A percentile compares a stretch with the other conserved stretches of the same genome.
Evolutionary conservation across 2,113 vertebrate species (phyloP).

Genomic region (Nestor notabilis): DNA sequence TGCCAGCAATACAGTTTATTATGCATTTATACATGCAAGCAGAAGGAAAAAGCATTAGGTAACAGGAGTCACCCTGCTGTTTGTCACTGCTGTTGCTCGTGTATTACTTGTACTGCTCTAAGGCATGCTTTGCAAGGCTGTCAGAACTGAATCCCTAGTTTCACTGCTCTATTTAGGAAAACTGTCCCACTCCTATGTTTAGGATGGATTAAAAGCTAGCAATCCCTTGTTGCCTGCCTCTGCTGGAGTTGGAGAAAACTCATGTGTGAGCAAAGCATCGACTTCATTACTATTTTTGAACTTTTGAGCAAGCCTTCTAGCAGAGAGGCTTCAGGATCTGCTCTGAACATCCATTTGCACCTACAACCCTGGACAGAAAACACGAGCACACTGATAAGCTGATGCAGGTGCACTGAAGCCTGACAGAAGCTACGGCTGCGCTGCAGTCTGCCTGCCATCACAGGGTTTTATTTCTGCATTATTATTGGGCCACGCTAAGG

Average conservation of each 20-base stretch:
- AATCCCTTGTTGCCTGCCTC: background rate
- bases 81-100: background rate
- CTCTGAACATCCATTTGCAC: constrained; percentile 5
- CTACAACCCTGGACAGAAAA: background rate
- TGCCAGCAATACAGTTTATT: background rate
- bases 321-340: background rate
- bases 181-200: background rate
- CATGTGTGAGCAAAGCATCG: background rate
- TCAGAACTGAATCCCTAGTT: background rate
- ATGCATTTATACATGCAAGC: background rate
- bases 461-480: constrained; percentile 48
- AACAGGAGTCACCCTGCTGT: background rate
- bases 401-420: constrained; percentile 36
- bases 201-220: background rate
- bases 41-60: background rate
- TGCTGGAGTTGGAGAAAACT: background rate
- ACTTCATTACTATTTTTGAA: background rate
- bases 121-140: background rate
- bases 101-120: background rate
- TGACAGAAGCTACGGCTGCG: background rate
- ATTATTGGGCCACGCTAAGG: constrained; percentile 30
- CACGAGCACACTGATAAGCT: background rate
- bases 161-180: background rate
- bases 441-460: constrained; percentile 43
- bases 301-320: background rate